phyloP scores from a whole-genome alignment of 2,113 vertebrate genomes.

The Lepisosteus oculatus region DNA sequence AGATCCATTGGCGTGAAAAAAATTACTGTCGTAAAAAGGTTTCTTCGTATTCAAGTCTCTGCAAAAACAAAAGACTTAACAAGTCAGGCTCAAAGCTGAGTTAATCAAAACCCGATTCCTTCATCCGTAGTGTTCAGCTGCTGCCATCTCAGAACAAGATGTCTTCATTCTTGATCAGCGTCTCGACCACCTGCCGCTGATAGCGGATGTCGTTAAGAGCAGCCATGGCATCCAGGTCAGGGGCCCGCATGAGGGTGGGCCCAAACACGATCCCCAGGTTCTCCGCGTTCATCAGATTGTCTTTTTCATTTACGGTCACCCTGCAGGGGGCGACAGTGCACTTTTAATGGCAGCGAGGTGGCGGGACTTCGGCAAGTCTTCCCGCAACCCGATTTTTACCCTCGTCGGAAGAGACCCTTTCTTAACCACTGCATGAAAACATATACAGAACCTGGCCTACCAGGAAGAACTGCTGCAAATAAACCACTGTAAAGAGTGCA shows the following conservation, averaged over 20 bases:
- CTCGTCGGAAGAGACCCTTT: no score
- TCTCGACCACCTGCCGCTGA: conserved; percentile 98
- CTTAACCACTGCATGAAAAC: no score
- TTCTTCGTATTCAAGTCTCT: conserved; percentile 75
- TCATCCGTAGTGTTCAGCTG: conserved; percentile 61
- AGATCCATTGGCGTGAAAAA: conserved; percentile 44
- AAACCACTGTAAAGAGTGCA: no score
- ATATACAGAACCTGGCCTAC: no score
- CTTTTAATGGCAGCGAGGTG: no score
- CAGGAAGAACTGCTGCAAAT: no score
- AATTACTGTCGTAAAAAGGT: conserved; percentile 57
- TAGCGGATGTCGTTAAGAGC: conserved; percentile 94
- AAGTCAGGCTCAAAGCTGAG: conserved; percentile 50
- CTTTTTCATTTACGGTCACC: conserved; percentile 90
- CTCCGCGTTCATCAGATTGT: conserved; percentile 95
- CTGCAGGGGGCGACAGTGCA: conserved; percentile 55
- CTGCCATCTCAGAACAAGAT: conserved; percentile 79
- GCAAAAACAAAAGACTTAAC: conserved; percentile 56
- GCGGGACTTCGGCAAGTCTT: no score
- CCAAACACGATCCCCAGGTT: conserved; percentile 96
- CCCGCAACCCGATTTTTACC: no score
- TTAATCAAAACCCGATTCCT: conserved; percentile 73
- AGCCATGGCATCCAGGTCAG: conserved; percentile 87
- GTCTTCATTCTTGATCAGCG: conserved; percentile 96
- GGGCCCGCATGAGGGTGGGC: conserved; percentile 92